Evolutionary conservation across 2,113 vertebrate genomes (phyloP).

Genomic region (Dendropsophus ebraccatus): DNA sequence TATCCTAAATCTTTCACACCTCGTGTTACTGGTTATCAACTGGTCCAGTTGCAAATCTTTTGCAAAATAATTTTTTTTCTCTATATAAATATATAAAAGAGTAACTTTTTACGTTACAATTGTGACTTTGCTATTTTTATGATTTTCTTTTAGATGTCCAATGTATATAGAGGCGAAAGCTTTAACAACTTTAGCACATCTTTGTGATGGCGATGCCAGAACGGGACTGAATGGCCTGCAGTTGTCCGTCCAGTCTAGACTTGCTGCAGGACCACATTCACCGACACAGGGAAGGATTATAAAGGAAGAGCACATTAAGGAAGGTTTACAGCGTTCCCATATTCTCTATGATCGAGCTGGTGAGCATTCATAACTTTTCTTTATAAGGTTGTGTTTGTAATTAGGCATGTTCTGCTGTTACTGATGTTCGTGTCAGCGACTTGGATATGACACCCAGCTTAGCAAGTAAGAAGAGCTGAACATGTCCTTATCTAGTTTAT

Average conservation of each 20-base stretch:
- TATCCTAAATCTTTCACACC: too few relatives aligned
- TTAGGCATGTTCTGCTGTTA: constrained; percentile 47
- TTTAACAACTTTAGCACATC: constrained; percentile 85
- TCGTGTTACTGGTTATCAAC: too few relatives aligned
- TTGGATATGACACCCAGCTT: constrained; percentile 44
- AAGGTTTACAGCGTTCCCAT: constrained; percentile 93
- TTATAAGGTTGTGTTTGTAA: constrained; percentile 37
- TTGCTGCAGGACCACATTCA: constrained; percentile 66
- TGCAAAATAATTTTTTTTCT: too few relatives aligned
- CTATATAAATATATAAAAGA: too few relatives aligned
- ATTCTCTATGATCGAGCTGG: constrained; percentile 96
- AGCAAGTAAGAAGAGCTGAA: constrained; percentile 41
- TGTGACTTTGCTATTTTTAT: not conserved
- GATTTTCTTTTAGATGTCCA: constrained; percentile 71
- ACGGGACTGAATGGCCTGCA: constrained; percentile 89
- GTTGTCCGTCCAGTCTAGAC: constrained; percentile 86
- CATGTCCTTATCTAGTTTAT: constrained; percentile 26
- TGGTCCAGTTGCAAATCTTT: too few relatives aligned
- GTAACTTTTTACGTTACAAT: too few relatives aligned
- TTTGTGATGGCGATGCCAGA: constrained; percentile 93
- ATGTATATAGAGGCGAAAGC: constrained; percentile 89
- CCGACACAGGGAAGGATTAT: constrained; percentile 72
- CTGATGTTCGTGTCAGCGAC: constrained; percentile 31
- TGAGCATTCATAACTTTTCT: constrained; percentile 66
- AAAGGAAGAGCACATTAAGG: constrained; percentile 89